phyloP scores from a whole-genome alignment of 2,113 vertebrate species.

The Corydoras sp. region DNA sequence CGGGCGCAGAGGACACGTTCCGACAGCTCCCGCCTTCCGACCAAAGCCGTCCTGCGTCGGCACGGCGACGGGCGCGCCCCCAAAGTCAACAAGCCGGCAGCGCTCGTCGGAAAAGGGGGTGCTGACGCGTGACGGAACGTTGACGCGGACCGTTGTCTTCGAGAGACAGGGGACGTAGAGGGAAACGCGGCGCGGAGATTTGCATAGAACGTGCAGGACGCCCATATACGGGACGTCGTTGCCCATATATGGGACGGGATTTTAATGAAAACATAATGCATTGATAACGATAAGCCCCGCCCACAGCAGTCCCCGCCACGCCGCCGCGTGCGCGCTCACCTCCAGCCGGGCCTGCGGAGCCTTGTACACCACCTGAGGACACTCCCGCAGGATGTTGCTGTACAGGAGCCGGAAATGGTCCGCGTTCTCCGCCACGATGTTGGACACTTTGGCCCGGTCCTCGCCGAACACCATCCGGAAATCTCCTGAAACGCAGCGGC shows the following conservation, averaged over 20 bases:
- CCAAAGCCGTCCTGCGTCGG: neutral
- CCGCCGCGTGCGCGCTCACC: constrained; percentile 61
- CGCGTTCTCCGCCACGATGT: constrained; percentile 84
- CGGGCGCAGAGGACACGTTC: constrained; percentile 1
- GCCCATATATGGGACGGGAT: too few relatives aligned
- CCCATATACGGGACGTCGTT: neutral
- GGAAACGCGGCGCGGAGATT: neutral
- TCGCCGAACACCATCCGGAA: constrained; percentile 95
- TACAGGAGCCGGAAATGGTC: constrained; percentile 84
- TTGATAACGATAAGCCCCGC: too few relatives aligned
- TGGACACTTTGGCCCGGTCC: constrained; percentile 84
- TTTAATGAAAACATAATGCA: too few relatives aligned
- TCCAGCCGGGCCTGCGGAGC: constrained; percentile 82
- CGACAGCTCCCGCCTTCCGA: neutral
- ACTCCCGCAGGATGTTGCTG: constrained; percentile 78
- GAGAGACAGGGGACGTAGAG: neutral
- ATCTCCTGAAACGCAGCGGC: constrained; percentile 67
- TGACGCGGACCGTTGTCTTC: neutral
- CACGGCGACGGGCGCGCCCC: neutral
- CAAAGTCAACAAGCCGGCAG: neutral
- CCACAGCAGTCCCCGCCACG: too few relatives aligned
- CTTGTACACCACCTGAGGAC: constrained; percentile 88
- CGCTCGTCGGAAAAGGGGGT: neutral
- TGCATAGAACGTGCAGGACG: neutral
- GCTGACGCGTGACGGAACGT: neutral